Evolutionary conservation across 2,888 invertebrate species (phyloP).

Genomic region (Pegoplata infirma): DNA sequence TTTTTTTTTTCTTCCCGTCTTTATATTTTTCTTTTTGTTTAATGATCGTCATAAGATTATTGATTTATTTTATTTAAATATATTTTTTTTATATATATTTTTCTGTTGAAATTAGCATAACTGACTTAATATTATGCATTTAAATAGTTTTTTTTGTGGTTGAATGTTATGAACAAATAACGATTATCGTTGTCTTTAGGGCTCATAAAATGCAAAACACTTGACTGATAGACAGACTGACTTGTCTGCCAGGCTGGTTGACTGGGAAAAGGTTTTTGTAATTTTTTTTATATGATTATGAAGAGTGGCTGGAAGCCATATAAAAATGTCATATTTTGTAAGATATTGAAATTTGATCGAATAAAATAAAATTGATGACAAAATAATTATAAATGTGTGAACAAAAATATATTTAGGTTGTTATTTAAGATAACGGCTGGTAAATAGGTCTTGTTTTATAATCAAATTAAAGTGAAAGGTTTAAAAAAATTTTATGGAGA

Average conservation of each 20-base stretch:
- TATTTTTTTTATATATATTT: slow-evolving; percentile 12
- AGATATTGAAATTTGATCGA: slow-evolving; percentile 15
- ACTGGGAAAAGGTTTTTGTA: slow-evolving; percentile 1
- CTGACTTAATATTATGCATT: slow-evolving; percentile 37
- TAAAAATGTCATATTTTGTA: slow-evolving; percentile 44
- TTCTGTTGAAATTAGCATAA: slow-evolving; percentile 45
- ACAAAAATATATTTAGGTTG: background rate
- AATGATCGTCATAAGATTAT: slow-evolving; percentile 17
- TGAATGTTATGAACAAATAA: background rate
- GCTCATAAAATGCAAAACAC: slow-evolving; percentile 40
- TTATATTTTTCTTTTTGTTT: too few species aligned
- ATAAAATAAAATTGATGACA: background rate
- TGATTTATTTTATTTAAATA: slow-evolving; percentile 55
- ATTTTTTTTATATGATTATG: too few species aligned
- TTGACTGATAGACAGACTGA: slow-evolving; percentile 38
- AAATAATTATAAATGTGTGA: slow-evolving; percentile 24
- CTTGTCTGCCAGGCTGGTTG: too few species aligned
- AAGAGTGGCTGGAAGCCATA: slow-evolving; percentile 44
- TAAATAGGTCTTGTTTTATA: background rate
- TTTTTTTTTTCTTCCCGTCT: too few species aligned
- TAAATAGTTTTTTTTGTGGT: background rate
- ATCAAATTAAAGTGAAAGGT: background rate
- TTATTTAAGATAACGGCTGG: slow-evolving; percentile 20
- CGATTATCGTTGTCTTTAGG: background rate
- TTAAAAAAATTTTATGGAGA: too few species aligned